Conservation (phyloP, 2,113 vertebrate species). For the Marmota monax region DNA sequence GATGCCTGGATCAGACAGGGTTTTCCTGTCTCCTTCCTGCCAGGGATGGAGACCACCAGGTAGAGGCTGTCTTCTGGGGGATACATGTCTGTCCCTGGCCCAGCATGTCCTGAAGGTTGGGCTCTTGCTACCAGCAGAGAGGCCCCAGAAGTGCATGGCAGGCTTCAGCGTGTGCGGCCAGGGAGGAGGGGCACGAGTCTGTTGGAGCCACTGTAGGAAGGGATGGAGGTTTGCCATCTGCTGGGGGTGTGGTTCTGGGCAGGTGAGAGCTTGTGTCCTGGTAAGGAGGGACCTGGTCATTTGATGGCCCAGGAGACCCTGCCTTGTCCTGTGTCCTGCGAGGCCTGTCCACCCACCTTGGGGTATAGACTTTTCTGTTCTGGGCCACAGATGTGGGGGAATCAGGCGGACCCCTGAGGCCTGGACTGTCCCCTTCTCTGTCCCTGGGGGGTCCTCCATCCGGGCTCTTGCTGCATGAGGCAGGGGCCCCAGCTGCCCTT, state of each 20-base stretch:
- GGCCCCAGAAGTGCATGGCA: accelerated
- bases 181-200: not conserved
- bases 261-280: too few relatives aligned
- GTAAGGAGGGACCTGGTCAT: not conserved
- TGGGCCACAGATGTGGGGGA: not conserved
- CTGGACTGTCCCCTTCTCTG: not conserved
- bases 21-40: not conserved
- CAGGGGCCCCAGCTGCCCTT: not conserved
- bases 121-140: not conserved
- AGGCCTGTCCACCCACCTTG: accelerated
- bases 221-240: not conserved
- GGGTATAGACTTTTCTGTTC: too few relatives aligned
- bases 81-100: not conserved
- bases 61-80: not conserved
- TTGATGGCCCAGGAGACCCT: not conserved
- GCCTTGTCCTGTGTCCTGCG: not conserved
- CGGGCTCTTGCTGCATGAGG: too few relatives aligned
- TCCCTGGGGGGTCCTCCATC: not conserved
- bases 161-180: not conserved
- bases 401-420: not conserved
- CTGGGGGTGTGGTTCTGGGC: not conserved
- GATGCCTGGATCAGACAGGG: not conserved
- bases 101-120: not conserved
- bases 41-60: not conserved
- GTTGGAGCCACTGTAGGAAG: not conserved